These are phyloP conservation scores for Latheticus oryzae DNA, from an alignment of 2,888 invertebrate species.

Conservation along the genomic window DNA sequence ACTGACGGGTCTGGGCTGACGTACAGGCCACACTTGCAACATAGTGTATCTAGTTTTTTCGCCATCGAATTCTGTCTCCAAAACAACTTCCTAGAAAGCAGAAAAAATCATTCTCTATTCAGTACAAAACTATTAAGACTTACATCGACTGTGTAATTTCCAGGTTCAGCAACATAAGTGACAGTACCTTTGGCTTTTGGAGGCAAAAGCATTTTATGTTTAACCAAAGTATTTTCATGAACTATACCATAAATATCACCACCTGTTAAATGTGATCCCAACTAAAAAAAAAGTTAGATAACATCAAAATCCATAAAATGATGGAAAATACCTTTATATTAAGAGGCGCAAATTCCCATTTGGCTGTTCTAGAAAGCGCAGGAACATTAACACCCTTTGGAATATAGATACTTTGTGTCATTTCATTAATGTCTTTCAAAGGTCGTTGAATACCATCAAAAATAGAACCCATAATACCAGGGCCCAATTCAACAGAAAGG, in stretches of 20 bases:
- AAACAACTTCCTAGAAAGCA: constrained; percentile 84
- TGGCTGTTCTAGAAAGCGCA: constrained; percentile 80
- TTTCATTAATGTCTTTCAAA: constrained; percentile 93
- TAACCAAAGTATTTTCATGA: constrained; percentile 96
- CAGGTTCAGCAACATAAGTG: constrained; percentile 92
- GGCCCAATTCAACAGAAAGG: constrained; percentile 97
- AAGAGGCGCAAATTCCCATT: constrained; percentile 94
- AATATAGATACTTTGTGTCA: constrained; percentile 98
- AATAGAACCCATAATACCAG: constrained; percentile 99
- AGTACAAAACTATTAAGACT: constrained; percentile 65
- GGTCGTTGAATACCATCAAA: constrained; percentile 99
- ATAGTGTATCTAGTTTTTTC: constrained; percentile 91
- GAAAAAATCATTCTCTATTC: not conserved
- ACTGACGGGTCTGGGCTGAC: constrained; percentile 95
- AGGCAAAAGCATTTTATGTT: constrained; percentile 95
- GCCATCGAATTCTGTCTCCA: constrained; percentile 99
- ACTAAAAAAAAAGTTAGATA: too few species aligned
- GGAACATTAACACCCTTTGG: constrained; percentile 98
- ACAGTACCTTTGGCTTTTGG: constrained; percentile 97
- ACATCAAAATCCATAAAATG: too few species aligned
- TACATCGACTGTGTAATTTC: constrained; percentile 93
- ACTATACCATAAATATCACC: constrained; percentile 97
- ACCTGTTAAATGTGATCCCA: constrained; percentile 98
- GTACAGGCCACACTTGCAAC: constrained; percentile 99
- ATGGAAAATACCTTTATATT: constrained; percentile 76